A percentile compares a stretch with the other conserved stretches of the same genome.
phyloP scores from a whole-genome alignment of 2,888 invertebrate genomes.

The Cerceris ruficornis region DNA sequence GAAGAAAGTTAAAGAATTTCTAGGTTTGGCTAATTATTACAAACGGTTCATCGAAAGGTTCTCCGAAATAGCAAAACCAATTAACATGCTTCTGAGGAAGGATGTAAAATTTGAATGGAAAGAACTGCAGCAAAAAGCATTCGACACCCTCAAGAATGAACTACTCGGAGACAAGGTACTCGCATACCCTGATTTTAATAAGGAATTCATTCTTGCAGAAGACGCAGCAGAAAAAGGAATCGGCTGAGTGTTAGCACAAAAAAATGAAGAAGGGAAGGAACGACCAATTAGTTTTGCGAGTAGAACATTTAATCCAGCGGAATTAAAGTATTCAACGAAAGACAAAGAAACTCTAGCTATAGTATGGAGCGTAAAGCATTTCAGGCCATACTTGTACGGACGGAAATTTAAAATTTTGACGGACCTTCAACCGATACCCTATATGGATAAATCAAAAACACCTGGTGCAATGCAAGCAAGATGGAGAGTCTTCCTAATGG shows the following conservation, averaged over 20 bases:
- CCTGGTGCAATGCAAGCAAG: neutral
- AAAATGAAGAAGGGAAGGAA: neutral
- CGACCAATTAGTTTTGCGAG: neutral
- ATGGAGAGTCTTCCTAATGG: neutral
- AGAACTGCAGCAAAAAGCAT: neutral
- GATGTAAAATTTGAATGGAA: neutral
- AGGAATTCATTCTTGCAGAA: conserved; percentile 5
- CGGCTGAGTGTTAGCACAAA: conserved; percentile 5
- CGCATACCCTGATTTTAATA: conserved; percentile 4
- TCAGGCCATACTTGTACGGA: neutral
- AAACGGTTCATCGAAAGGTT: conserved; percentile 14
- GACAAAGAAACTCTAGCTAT: conserved; percentile 9
- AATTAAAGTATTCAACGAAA: neutral
- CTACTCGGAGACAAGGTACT: neutral
- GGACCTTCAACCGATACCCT: neutral
- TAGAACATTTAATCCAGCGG: neutral
- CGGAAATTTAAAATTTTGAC: neutral
- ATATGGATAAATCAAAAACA: neutral
- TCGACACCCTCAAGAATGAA: neutral
- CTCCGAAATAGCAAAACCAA: conserved; percentile 1
- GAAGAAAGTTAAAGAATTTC: conserved; percentile 28
- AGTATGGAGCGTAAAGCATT: neutral
- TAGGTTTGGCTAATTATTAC: conserved; percentile 33
- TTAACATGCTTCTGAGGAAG: neutral
- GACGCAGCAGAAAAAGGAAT: conserved; percentile 2